A percentile compares a stretch with the other conserved stretches of the same genome.
phyloP scores from a whole-genome alignment of 2,113 vertebrate genomes.

The Alosa alosa region DNA sequence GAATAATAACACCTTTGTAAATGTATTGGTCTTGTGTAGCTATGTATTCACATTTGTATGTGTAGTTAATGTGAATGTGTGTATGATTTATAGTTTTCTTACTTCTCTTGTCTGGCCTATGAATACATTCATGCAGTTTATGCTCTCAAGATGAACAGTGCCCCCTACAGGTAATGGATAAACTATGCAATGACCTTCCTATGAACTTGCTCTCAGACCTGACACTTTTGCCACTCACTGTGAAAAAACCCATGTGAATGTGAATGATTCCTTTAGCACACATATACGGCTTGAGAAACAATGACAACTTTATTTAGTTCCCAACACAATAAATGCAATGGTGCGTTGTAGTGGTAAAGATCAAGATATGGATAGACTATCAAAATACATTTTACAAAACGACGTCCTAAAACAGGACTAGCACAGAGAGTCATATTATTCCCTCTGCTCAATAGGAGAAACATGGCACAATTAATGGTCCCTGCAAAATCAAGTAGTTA shows the following conservation, averaged over 20 bases:
- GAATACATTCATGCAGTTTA: not conserved
- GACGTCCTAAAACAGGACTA: not conserved
- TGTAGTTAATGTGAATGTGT: not conserved
- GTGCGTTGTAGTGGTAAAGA: not conserved
- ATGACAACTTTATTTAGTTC: not conserved
- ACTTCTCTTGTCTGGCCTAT: not conserved
- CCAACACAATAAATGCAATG: not conserved
- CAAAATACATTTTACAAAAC: not conserved
- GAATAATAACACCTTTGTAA: not conserved
- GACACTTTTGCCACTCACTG: not conserved
- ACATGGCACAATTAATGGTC: not conserved
- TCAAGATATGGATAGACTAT: not conserved
- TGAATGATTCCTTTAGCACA: not conserved
- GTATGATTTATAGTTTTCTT: not conserved
- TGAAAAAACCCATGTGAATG: too few species aligned
- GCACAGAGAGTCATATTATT: not conserved
- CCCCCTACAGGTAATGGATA: not conserved
- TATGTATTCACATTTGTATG: not conserved
- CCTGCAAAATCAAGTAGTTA: not conserved
- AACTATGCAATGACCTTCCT: not conserved
- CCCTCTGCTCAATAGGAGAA: not conserved
- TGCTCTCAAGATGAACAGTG: not conserved
- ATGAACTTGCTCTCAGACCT: not conserved
- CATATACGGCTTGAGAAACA: not conserved
- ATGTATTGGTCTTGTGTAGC: not conserved